Evolutionary conservation across 2,888 invertebrate species (phyloP).

Genomic region (Heliconius hortense): DNA sequence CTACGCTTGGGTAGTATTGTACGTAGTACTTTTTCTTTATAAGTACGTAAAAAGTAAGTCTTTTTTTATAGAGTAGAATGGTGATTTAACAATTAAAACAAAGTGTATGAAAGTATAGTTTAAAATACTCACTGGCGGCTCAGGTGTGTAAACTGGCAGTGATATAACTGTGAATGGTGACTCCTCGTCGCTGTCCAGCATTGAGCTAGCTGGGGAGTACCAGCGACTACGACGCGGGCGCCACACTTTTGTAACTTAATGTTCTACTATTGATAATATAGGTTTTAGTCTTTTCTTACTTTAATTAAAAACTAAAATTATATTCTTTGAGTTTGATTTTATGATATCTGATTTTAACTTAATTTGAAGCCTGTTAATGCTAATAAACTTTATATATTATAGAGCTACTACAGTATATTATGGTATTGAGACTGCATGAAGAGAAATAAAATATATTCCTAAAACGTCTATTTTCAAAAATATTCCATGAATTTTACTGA

Average conservation of each 20-base stretch:
- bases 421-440: background rate
- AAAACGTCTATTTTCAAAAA: background rate
- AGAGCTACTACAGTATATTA: background rate
- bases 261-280: background rate
- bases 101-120: background rate
- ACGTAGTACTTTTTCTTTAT: background rate
- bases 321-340: background rate
- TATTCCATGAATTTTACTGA: too few relatives aligned
- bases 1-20: background rate
- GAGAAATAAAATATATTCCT: background rate
- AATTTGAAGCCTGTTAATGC: background rate
- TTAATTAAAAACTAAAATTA: background rate
- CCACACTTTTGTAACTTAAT: conserved; percentile 65
- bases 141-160: conserved; percentile 83
- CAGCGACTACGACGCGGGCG: conserved; percentile 73
- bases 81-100: background rate
- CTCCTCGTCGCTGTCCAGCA: conserved; percentile 86
- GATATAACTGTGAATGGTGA: conserved; percentile 86
- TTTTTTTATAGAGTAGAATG: too few relatives aligned
- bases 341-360: background rate
- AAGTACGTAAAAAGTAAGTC: too few relatives aligned
- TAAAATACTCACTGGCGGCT: conserved; percentile 63
- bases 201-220: conserved; percentile 71
- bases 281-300: background rate
- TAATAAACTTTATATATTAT: background rate